Evolutionary conservation across 2,888 invertebrate species (phyloP).

Genomic region (Melinopterus prodromus): DNA sequence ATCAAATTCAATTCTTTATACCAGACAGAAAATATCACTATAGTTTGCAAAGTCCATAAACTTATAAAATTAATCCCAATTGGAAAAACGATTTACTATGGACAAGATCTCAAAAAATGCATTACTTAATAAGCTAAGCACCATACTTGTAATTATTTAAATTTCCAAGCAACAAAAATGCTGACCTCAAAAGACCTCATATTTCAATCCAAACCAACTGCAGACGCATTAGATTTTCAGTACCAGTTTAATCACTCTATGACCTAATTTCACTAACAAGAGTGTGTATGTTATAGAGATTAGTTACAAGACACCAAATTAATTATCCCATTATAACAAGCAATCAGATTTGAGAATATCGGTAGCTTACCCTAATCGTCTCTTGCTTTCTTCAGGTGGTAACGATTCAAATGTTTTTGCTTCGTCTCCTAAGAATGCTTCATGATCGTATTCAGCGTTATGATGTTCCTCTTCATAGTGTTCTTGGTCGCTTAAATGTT

Average conservation of each 20-base stretch:
- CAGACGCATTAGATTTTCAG: background rate
- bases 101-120: background rate
- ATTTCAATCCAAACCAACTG: background rate
- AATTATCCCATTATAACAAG: background rate
- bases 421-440: constrained; percentile 94
- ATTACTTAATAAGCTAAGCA: background rate
- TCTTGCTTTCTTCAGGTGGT: constrained; percentile 93
- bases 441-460: constrained; percentile 94
- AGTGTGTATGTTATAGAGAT: background rate
- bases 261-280: background rate
- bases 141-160: background rate
- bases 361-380: constrained; percentile 76
- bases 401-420: constrained; percentile 94
- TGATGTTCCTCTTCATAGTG: constrained; percentile 85
- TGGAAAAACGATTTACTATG: too few species aligned
- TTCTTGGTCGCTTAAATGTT: constrained; percentile 78
- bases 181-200: background rate
- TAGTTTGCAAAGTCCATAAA: too few species aligned
- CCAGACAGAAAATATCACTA: too few species aligned
- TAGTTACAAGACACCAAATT: background rate
- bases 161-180: background rate
- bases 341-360: background rate
- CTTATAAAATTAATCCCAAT: too few species aligned
- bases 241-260: background rate
- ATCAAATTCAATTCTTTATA: too few species aligned